phyloP scores from a whole-genome alignment of 2,113 vertebrate species.

The Corydoras maculifer region DNA sequence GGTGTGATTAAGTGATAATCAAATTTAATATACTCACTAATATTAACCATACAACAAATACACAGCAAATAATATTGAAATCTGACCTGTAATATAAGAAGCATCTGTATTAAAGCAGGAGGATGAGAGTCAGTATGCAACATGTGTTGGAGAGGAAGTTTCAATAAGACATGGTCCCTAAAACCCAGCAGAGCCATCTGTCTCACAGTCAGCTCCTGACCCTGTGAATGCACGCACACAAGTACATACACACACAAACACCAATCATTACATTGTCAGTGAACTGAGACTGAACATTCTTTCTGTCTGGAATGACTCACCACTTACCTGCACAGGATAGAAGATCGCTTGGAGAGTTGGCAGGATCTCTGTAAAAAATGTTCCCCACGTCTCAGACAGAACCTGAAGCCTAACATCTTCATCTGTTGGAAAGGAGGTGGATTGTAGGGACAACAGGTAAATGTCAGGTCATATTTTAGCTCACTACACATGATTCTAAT shows the following conservation, averaged over 20 bases:
- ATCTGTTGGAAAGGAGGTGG: conserved; percentile 54
- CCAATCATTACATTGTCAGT: conserved; percentile 18
- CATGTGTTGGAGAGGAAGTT: conserved; percentile 74
- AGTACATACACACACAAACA: conserved; percentile 11
- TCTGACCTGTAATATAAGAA: conserved; percentile 83
- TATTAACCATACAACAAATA: not conserved
- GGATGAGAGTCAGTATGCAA: conserved; percentile 67
- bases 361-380: conserved; percentile 88
- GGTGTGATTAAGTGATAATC: too few species aligned
- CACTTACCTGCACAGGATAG: conserved; percentile 85
- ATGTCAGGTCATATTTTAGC: conserved; percentile 8
- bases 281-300: not conserved
- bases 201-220: conserved; percentile 87
- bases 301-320: conserved; percentile 24
- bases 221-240: conserved; percentile 58
- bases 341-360: conserved; percentile 94
- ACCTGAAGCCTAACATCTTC: conserved; percentile 69
- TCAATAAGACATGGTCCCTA: conserved; percentile 83
- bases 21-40: too few species aligned
- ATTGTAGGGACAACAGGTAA: not conserved
- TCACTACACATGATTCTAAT: not conserved
- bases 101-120: conserved; percentile 82
- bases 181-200: conserved; percentile 90
- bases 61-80: not conserved
- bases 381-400: conserved; percentile 81